phyloP scores from a whole-genome alignment of 2,888 invertebrate species.

The Schizotus pectinicornis region DNA sequence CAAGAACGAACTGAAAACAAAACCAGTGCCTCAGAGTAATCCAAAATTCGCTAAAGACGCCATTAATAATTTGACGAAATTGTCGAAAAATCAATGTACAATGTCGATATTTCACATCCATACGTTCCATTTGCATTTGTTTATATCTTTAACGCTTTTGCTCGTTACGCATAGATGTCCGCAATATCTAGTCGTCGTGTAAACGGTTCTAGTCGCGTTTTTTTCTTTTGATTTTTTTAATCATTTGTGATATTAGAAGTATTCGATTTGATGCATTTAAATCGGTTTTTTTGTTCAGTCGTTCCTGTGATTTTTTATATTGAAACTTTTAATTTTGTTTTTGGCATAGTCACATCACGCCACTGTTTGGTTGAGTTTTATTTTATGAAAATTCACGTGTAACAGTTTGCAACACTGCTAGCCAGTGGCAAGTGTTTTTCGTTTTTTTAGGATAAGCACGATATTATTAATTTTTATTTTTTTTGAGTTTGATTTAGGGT shows the following conservation, averaged over 20 bases:
- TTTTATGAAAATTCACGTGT: constrained; percentile 45
- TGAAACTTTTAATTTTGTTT: constrained; percentile 41
- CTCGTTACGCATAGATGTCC: constrained; percentile 72
- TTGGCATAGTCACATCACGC: constrained; percentile 55
- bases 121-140: constrained; percentile 69
- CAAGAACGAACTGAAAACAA: constrained; percentile 46
- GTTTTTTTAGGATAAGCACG: constrained; percentile 9
- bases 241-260: constrained; percentile 13
- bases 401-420: constrained; percentile 31
- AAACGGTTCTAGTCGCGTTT: constrained; percentile 43
- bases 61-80: constrained; percentile 52
- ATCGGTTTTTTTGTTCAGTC: constrained; percentile 20
- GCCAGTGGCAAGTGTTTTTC: constrained; percentile 29
- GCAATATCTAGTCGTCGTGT: constrained; percentile 69
- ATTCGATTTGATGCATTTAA: constrained; percentile 8
- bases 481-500: constrained; percentile 3
- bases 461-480: constrained; percentile 17
- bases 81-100: constrained; percentile 42
- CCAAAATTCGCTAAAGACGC: constrained; percentile 50
- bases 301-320: constrained; percentile 35
- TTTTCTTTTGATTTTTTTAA: constrained; percentile 13
- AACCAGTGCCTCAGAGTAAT: constrained; percentile 24
- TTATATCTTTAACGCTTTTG: constrained; percentile 71
- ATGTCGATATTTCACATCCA: constrained; percentile 65
- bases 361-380: constrained; percentile 59